Conservation (phyloP, 2,888 invertebrate genomes). For the Orchesellides sinensis region DNA sequence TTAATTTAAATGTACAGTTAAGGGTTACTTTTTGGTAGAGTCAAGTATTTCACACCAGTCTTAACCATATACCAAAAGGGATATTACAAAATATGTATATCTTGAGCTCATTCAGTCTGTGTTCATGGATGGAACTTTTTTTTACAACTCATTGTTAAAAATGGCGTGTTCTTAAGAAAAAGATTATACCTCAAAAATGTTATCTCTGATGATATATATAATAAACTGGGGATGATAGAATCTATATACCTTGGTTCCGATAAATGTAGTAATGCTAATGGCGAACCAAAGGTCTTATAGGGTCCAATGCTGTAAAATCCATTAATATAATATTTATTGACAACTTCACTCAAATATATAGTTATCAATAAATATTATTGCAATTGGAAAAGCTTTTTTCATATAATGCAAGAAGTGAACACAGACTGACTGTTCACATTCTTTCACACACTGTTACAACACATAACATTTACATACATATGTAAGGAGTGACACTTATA, state of each 20-base stretch:
- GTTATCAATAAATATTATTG: not conserved
- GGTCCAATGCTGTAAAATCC: slow-evolving; percentile 47
- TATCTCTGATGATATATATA: not conserved
- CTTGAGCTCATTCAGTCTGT: slow-evolving; percentile 65
- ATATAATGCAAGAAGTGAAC: slow-evolving; percentile 33
- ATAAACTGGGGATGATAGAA: not conserved
- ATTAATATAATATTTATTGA: slow-evolving; percentile 48
- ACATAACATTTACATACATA: no score
- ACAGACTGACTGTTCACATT: slow-evolving; percentile 59
- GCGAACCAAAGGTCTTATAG: slow-evolving; percentile 39
- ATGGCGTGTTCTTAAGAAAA: not conserved
- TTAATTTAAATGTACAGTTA: no score
- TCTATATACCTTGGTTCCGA: not conserved
- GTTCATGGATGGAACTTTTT: slow-evolving; percentile 30
- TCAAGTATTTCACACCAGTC: no score
- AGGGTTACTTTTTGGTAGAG: no score
- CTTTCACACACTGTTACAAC: no score
- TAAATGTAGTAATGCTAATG: no score
- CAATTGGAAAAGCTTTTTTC: not conserved
- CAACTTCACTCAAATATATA: not conserved
- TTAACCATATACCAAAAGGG: not conserved
- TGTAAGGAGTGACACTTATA: no score
- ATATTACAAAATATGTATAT: slow-evolving; percentile 37
- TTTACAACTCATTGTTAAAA: not conserved
- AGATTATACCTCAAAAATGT: not conserved